phyloP scores from a whole-genome alignment of 2,113 vertebrate species.

The Apteryx owenii region DNA sequence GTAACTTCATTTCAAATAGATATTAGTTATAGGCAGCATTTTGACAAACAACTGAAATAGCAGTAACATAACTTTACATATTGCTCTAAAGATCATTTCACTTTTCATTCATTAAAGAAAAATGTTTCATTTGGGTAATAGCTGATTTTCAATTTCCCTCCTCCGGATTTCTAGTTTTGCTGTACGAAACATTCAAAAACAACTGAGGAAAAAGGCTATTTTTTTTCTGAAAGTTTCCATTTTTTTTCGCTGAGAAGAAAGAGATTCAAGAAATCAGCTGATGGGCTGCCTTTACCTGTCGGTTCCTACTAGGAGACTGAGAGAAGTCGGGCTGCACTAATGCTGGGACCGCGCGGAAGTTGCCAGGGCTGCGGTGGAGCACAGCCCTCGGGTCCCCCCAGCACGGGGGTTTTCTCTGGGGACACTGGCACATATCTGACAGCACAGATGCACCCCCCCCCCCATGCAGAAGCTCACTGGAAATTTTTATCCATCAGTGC shows the following conservation, averaged over 20 bases:
- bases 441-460: not conserved
- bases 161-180: not conserved
- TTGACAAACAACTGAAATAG: not conserved
- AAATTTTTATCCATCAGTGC: not conserved
- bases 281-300: not conserved
- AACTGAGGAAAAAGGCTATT: rapidly evolving
- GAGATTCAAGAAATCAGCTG: not conserved
- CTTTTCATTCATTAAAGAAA: not conserved
- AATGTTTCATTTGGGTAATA: not conserved
- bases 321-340: not conserved
- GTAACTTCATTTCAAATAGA: not conserved
- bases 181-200: not conserved
- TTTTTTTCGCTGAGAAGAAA: not conserved
- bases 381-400: not conserved
- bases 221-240: rapidly evolving
- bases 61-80: not conserved
- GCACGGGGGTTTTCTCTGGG: not conserved
- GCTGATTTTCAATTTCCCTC: not conserved
- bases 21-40: not conserved
- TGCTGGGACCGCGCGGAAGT: not conserved
- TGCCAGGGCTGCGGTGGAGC: not conserved
- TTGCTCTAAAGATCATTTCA: not conserved
- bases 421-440: not conserved
- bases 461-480: not conserved
- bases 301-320: not conserved